phyloP scores from a whole-genome alignment of 2,888 invertebrate species.

The Pseudococcus longispinus region DNA sequence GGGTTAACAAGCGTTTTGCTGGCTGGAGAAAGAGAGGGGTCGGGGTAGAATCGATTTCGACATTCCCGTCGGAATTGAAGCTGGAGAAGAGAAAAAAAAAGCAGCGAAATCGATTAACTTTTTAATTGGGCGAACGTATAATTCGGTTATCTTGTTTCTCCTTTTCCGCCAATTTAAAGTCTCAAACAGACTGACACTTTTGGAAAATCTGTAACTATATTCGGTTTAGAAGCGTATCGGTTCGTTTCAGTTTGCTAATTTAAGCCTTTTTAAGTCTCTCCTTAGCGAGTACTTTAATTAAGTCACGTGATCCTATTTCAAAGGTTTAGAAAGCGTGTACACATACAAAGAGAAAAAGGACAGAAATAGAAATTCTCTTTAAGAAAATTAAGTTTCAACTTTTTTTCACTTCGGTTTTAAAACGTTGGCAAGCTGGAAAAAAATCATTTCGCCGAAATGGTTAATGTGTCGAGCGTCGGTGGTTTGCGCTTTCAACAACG shows the following conservation, averaged over 20 bases:
- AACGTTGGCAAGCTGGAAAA: neutral
- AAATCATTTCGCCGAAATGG: slow-evolving; percentile 12
- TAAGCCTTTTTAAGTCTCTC: slow-evolving; percentile 48
- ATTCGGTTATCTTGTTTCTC: slow-evolving; percentile 41
- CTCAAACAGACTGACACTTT: slow-evolving; percentile 45
- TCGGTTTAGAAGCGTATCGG: slow-evolving; percentile 43
- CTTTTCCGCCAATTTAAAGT: slow-evolving; percentile 45
- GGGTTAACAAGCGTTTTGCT: neutral
- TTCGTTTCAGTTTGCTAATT: slow-evolving; percentile 52
- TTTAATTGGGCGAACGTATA: slow-evolving; percentile 44
- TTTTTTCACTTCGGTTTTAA: neutral
- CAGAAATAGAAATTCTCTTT: slow-evolving; percentile 1
- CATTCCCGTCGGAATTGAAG: slow-evolving; percentile 32
- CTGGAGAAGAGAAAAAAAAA: neutral
- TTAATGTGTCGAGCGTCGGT: neutral
- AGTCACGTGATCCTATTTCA: slow-evolving; percentile 53
- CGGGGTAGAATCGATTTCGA: slow-evolving; percentile 16
- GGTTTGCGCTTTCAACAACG: slow-evolving; percentile 5
- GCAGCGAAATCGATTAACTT: slow-evolving; percentile 44
- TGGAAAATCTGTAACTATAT: slow-evolving; percentile 47
- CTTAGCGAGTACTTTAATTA: slow-evolving; percentile 52
- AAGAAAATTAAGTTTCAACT: slow-evolving; percentile 36
- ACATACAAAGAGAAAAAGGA: neutral
- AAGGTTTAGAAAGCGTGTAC: slow-evolving; percentile 26
- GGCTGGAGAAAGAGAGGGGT: neutral